phyloP scores from a whole-genome alignment of 64 coral and sea anemone genomes.

The Exaiptasia diaphana region DNA sequence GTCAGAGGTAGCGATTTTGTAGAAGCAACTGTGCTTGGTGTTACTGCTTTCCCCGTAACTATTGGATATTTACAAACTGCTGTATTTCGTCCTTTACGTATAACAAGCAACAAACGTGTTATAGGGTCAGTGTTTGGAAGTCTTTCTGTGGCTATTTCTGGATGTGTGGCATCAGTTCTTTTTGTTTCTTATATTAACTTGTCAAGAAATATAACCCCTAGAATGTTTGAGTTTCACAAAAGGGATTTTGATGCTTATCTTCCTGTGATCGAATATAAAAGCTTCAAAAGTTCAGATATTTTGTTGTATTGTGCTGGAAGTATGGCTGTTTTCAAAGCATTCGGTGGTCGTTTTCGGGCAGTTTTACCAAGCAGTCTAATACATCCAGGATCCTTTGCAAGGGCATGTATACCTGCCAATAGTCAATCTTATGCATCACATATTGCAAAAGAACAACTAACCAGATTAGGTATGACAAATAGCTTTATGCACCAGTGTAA shows the following conservation, averaged over 20 bases:
- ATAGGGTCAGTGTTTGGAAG: constrained; percentile 31
- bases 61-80: constrained; percentile 55
- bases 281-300: constrained; percentile 27
- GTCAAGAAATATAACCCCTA: constrained; percentile 14
- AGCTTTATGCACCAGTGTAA: too few species aligned
- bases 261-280: neutral
- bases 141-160: constrained; percentile 44
- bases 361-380: constrained; percentile 81
- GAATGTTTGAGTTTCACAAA: neutral
- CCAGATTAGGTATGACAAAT: constrained; percentile 31
- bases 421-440: constrained; percentile 71
- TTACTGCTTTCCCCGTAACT: constrained; percentile 55
- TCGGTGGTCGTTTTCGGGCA: constrained; percentile 75
- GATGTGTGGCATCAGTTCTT: constrained; percentile 26
- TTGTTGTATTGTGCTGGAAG: constrained; percentile 37
- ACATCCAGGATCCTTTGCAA: constrained; percentile 95
- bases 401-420: constrained; percentile 46
- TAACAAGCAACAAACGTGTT: constrained; percentile 45
- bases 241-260: constrained; percentile 7
- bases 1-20: constrained; percentile 14
- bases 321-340: constrained; percentile 61
- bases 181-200: constrained; percentile 45
- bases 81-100: constrained; percentile 64
- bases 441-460: constrained; percentile 49
- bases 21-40: constrained; percentile 22